Conservation (phyloP, 2,797 vertebrate species). For the Eurystomus glaucurus region DNA sequence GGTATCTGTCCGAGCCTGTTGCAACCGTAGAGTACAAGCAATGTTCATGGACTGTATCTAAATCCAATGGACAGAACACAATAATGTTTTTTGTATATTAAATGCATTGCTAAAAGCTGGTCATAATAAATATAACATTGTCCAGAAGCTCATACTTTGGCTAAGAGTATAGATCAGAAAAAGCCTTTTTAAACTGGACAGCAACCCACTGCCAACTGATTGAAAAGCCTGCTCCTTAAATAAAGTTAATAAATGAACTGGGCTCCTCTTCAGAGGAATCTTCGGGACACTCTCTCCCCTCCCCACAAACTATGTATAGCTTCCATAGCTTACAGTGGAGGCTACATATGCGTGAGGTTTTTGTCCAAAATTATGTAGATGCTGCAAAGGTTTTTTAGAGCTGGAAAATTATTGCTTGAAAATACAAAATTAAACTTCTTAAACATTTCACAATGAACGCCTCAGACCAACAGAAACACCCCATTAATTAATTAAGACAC, state of each 20-base stretch:
- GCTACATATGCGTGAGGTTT: fast-evolving
- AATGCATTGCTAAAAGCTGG: neutral
- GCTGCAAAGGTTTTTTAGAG: neutral
- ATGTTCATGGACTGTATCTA: neutral
- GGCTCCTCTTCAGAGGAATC: neutral
- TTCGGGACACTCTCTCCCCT: neutral
- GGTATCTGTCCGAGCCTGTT: neutral
- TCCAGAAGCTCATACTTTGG: neutral
- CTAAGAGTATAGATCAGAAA: neutral
- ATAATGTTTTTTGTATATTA: neutral
- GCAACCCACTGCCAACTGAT: neutral
- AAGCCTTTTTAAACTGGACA: neutral
- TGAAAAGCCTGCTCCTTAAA: neutral
- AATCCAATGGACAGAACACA: neutral
- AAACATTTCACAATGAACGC: neutral
- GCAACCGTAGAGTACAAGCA: neutral
- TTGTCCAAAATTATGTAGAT: neutral
- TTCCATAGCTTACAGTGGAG: neutral
- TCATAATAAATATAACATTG: neutral
- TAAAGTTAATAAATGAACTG: neutral
- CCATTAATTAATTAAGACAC: neutral
- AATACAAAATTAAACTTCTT: neutral
- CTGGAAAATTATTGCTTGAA: neutral
- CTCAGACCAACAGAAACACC: neutral
- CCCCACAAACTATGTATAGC: neutral